Evolutionary conservation across 2,888 invertebrate genomes (phyloP), one percentile per base, ranked within the genome.

Genomic region (Drosophila kokeensis): DNA sequence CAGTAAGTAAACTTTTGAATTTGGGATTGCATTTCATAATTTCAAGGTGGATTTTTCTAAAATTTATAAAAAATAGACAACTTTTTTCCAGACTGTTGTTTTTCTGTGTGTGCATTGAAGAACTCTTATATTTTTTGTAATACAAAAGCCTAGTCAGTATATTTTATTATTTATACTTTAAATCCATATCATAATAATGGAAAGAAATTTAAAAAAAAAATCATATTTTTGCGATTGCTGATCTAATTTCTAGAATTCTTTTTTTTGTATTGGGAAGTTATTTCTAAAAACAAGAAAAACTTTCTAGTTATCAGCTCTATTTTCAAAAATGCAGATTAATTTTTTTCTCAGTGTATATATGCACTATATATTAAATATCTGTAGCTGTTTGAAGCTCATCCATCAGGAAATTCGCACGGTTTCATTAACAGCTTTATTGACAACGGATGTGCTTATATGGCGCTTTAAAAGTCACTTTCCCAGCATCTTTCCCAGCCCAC

Each of bases 391-490:
- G 48, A 36, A 18, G 50, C 67, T 63, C 85, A 84, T 84, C 83
- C 81, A 88, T 84, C 86, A 88, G 53, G 53, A 55, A 74, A 78
- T 81, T 90, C 87, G 83, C 89, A 84, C 84, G 84, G 61, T 83
- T 85, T 82, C 69, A 82, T 81, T 81, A 82, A 79, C 82, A 67
- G 67, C 59, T 80, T 83, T 85, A 87, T 89, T 89, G 90, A 87
- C 86, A 87, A 78, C 83, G 86, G 86, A 87, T 82, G 78, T 81
- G 62, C 55, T 45, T 72, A 54, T 58, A 73, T 89, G 89, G 87
- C 88, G 90, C 90, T 87, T 83, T 85, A 73, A 70, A 78, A 87
- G 87, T 87, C 87, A 90, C 32, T 90, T 87, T 87, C 87, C 89
- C 87, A 87, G 90, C 87, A 88, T 32, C 83, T 89, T 89, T 83